Evolutionary conservation across 2,113 vertebrate species (phyloP), one percentile per base, ranked within the genome.

Genomic region (Barnardius zonarius): DNA sequence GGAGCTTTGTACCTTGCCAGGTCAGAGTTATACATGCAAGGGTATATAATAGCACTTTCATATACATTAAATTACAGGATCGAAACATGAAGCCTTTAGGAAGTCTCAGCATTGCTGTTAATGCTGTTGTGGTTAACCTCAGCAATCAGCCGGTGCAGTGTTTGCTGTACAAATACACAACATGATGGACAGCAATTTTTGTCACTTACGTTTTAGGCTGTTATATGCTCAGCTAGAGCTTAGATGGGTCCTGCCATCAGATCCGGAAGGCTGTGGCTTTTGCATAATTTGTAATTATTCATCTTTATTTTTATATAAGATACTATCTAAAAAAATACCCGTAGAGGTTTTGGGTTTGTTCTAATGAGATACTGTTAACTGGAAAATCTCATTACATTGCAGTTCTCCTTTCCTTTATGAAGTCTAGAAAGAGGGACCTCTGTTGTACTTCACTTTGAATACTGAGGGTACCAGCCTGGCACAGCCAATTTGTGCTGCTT

Each of bases 341-440:
- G 0, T 31, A 44, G 70, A 95, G 75, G 82, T 83, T 96, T 95
- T 90, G 22, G 39, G 83, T 69, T 88, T 86, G 33, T 72, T 41
- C 51, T 86, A 84, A 76, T 91, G 61, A 88, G 88, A 39, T 86
- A 35, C 28, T 59, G 43, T 83, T 86, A 74, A 83, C 59, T 91
- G 86, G 90, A 91, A 95, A 90, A 93, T 70, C 72, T 91, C 74
- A 44, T 49, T 95, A 72, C 44, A 6, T 37, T 91, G 86, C 51
- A 57, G 62, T 67, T 95, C 88, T 64, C 19, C 41, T 94, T 90
- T 72, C 19, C 39, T 84, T 92, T 76, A 7, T 76, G 9, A 51
- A 28, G 22, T 68, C 62, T 78, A 67, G 49, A 55, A 79, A 83
- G 66, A 15, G 6, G 63, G 51, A 61, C 19, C 35, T 86, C 44